phyloP scores from a whole-genome alignment of 2,797 vertebrate genomes.

The Neomorphus geoffroyi region DNA sequence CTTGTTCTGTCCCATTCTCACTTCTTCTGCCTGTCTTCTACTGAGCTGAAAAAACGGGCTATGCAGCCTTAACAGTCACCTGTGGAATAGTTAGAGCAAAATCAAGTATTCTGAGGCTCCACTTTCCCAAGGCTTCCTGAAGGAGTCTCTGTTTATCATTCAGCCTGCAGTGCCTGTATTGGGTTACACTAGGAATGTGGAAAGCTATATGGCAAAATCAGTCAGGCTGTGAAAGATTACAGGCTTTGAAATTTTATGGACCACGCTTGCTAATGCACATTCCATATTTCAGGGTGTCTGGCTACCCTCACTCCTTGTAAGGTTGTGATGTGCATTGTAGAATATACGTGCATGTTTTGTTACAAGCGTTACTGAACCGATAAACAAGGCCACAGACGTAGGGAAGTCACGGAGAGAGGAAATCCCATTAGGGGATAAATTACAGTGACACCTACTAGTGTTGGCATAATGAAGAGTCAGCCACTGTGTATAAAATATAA shows the following conservation, averaged over 20 bases:
- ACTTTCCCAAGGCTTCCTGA: conserved; percentile 43
- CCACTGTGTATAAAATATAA: background rate
- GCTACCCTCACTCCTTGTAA: background rate
- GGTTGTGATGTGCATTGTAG: background rate
- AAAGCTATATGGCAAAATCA: conserved; percentile 54
- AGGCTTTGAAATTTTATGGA: conserved; percentile 55
- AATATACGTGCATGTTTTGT: background rate
- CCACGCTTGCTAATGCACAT: conserved; percentile 39
- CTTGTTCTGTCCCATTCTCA: background rate
- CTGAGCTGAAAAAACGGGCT: background rate
- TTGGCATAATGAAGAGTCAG: background rate
- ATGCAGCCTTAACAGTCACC: background rate
- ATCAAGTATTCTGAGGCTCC: background rate
- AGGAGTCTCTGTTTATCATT: conserved; percentile 53
- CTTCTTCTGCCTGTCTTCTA: background rate
- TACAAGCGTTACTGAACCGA: background rate
- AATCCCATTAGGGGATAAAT: background rate
- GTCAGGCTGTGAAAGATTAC: conserved; percentile 26
- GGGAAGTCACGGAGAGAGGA: background rate
- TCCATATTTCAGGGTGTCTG: conserved; percentile 35
- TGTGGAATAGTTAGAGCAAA: conserved; percentile 14
- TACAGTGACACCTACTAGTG: background rate
- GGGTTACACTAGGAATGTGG: conserved; percentile 56
- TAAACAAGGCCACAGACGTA: background rate
- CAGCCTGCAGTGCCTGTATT: conserved; percentile 27